Evolutionary conservation across 1,140 invertebrate species (phyloP).

Genomic region (Melipona quadrifasciata): DNA sequence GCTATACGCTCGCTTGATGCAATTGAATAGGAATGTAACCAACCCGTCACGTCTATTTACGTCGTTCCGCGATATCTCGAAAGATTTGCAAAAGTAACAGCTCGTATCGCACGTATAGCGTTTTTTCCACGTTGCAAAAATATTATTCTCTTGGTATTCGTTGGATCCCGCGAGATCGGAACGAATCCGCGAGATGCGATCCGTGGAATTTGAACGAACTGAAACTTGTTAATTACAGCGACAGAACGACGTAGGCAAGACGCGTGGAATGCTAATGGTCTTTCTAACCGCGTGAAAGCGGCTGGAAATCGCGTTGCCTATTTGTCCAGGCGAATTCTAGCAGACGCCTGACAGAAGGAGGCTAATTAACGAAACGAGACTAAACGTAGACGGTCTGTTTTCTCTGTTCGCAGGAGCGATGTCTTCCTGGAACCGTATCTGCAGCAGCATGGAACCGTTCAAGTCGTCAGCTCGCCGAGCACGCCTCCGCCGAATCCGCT

Average conservation of each 20-base stretch:
- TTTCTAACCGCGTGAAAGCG: slow-evolving; percentile 4
- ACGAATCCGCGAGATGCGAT: neutral
- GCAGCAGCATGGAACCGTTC: slow-evolving; percentile 78
- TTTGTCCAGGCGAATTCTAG: slow-evolving; percentile 14
- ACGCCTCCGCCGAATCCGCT: slow-evolving; percentile 79
- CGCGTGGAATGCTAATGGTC: neutral
- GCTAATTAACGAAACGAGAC: slow-evolving; percentile 26
- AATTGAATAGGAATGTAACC: neutral
- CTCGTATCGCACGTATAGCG: neutral
- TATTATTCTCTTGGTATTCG: too few species aligned
- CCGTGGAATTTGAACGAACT: neutral
- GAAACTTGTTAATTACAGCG: slow-evolving; percentile 4
- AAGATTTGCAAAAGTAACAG: neutral
- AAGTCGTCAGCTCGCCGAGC: slow-evolving; percentile 78
- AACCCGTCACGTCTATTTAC: neutral
- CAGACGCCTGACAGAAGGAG: neutral
- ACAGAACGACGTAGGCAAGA: neutral
- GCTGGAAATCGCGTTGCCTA: neutral
- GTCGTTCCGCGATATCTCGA: neutral
- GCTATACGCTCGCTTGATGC: neutral
- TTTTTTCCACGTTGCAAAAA: too few species aligned
- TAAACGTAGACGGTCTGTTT: slow-evolving; percentile 22
- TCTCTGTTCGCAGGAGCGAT: slow-evolving; percentile 77
- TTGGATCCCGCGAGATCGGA: neutral
- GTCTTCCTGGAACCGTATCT: slow-evolving; percentile 81